phyloP scores from a whole-genome alignment of 2,113 vertebrate species.

The Eleginops maclovinus region DNA sequence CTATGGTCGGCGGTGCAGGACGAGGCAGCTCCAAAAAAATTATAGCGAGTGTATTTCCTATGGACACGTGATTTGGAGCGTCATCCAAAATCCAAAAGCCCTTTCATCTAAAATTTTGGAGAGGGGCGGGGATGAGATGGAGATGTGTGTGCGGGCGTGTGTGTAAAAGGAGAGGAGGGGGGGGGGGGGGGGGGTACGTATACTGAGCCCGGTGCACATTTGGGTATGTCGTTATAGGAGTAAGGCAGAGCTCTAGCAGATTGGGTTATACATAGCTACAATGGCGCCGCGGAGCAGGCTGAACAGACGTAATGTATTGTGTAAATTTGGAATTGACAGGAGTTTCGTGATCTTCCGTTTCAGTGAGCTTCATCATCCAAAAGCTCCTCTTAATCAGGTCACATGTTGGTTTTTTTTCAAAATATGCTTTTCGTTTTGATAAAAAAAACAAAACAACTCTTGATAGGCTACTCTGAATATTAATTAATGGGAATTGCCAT shows the following conservation, averaged over 20 bases:
- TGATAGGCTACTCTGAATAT: conserved; percentile 56
- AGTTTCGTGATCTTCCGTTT: conserved; percentile 50
- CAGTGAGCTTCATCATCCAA: conserved; percentile 35
- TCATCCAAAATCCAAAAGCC: conserved; percentile 86
- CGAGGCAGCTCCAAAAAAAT: conserved; percentile 82
- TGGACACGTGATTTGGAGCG: conserved; percentile 86
- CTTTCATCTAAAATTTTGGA: conserved; percentile 84
- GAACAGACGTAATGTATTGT: conserved; percentile 46
- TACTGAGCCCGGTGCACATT: conserved; percentile 66
- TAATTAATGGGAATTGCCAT: conserved; percentile 64
- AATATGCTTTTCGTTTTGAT: conserved; percentile 35
- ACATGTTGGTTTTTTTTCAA: conserved; percentile 47
- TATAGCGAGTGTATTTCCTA: conserved; percentile 86
- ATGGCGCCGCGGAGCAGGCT: conserved; percentile 51
- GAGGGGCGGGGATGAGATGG: conserved; percentile 78
- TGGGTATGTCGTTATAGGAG: conserved; percentile 70
- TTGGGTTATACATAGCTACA: conserved; percentile 59
- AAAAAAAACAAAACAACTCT: background rate
- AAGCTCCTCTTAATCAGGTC: conserved; percentile 50
- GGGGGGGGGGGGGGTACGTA: conserved; percentile 46
- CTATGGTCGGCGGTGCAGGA: conserved; percentile 80
- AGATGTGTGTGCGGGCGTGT: conserved; percentile 49
- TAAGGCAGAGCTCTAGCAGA: conserved; percentile 41
- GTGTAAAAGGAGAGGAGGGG: conserved; percentile 5
- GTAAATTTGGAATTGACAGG: conserved; percentile 46